Evolutionary conservation across 2,888 invertebrate species (phyloP).

Genomic region (Philaethria dido): DNA sequence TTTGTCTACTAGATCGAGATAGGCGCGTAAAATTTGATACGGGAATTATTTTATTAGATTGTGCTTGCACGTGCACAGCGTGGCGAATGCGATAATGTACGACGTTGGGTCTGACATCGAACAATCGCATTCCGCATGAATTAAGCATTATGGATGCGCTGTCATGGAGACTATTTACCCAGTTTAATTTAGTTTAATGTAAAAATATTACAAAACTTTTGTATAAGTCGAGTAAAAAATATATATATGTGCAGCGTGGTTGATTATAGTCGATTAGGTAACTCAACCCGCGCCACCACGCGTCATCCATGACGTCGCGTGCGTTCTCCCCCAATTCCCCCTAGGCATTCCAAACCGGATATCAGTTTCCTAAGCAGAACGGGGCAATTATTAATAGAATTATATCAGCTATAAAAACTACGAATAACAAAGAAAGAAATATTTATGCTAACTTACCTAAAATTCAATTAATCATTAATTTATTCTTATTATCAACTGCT

Average conservation of each 20-base stretch:
- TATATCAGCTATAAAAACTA: background rate
- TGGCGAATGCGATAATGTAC: constrained; percentile 82
- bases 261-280: constrained; percentile 30
- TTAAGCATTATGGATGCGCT: constrained; percentile 72
- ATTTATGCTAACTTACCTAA: no score
- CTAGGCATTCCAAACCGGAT: constrained; percentile 60
- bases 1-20: constrained; percentile 82
- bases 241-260: constrained; percentile 14
- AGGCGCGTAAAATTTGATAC: constrained; percentile 82
- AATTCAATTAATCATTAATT: no score
- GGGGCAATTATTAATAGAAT: constrained; percentile 57
- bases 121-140: constrained; percentile 81
- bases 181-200: constrained; percentile 69
- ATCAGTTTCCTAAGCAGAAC: constrained; percentile 64
- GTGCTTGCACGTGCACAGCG: constrained; percentile 80
- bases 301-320: constrained; percentile 69
- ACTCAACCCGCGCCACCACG: constrained; percentile 40
- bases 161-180: constrained; percentile 62
- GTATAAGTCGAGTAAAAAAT: constrained; percentile 21
- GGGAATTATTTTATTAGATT: constrained; percentile 83
- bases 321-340: constrained; percentile 54
- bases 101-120: constrained; percentile 64
- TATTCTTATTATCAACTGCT: no score
- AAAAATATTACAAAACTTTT: constrained; percentile 61
- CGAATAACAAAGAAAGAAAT: no score